Percentiles rank a stretch among this genome's conserved stretches.
Conservation (phyloP, 2,113 vertebrate genomes). For the Dermatemys mawii region DNA sequence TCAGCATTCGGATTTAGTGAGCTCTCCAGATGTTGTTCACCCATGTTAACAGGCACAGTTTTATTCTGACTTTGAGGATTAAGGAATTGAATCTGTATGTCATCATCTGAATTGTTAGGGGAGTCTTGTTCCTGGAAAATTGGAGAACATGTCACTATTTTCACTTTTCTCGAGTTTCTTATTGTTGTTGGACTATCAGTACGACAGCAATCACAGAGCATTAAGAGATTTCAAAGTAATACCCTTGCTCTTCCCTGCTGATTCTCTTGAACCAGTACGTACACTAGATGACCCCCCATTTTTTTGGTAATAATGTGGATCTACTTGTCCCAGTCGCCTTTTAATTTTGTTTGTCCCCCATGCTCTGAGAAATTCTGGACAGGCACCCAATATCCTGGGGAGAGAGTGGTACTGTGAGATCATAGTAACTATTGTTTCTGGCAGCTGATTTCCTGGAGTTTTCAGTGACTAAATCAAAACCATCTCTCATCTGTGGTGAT, state of each 20-base stretch:
- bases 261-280: neutral
- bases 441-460: neutral
- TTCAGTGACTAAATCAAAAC: neutral
- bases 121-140: neutral
- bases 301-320: neutral
- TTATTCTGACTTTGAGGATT: neutral
- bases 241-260: neutral
- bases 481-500: neutral
- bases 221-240: neutral
- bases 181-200: neutral
- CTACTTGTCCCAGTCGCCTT: neutral
- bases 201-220: neutral
- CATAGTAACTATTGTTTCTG: neutral
- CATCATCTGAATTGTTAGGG: neutral
- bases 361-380: neutral
- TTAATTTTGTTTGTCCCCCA: neutral
- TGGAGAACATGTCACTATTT: neutral
- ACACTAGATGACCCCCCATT: neutral
- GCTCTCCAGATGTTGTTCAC: neutral
- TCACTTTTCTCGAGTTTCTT: neutral
- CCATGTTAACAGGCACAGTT: neutral
- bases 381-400: neutral
- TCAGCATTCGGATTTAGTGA: neutral
- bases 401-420: neutral
- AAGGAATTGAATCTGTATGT: neutral